Percentiles rank a stretch among this genome's conserved stretches.
phyloP scores from a whole-genome alignment of 2,113 vertebrate genomes.

The Numenius arquata region DNA sequence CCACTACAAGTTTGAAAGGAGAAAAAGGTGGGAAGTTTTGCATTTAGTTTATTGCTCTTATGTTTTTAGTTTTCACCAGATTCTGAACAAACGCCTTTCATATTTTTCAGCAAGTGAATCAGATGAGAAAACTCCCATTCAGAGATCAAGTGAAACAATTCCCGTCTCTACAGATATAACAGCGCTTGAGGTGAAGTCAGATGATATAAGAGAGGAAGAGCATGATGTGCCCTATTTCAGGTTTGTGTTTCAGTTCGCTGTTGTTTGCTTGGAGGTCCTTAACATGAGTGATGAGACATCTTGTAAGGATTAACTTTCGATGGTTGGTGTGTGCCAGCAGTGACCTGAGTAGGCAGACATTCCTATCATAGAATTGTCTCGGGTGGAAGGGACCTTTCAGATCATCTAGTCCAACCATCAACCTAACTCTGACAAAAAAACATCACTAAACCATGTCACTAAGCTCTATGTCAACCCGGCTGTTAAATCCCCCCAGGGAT shows the following conservation, averaged over 20 bases:
- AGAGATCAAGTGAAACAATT: neutral
- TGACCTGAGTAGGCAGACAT: neutral
- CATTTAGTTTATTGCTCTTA: neutral
- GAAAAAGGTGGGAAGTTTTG: constrained; percentile 29
- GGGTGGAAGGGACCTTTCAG: too few relatives aligned
- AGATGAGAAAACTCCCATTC: neutral
- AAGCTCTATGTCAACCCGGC: too few relatives aligned
- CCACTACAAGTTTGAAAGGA: neutral
- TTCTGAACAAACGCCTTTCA: neutral
- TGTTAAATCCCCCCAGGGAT: too few relatives aligned
- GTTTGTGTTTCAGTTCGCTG: constrained; percentile 39
- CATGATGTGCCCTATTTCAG: constrained; percentile 79
- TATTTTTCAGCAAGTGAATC: constrained; percentile 34
- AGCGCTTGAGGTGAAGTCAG: neutral
- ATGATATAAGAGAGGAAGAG: neutral
- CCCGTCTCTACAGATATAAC: neutral
- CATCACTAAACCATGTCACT: too few relatives aligned
- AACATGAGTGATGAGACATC: fast-evolving
- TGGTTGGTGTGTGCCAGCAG: neutral
- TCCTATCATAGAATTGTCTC: neutral
- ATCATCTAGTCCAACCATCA: too few relatives aligned
- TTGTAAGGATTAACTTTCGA: neutral
- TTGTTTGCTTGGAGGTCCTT: neutral
- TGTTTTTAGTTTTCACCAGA: neutral
- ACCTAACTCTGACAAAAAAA: too few relatives aligned